These are phyloP conservation scores for Melanotaenia duboulayi DNA, from an alignment of 2,113 vertebrate species.

Conservation along the genomic window DNA sequence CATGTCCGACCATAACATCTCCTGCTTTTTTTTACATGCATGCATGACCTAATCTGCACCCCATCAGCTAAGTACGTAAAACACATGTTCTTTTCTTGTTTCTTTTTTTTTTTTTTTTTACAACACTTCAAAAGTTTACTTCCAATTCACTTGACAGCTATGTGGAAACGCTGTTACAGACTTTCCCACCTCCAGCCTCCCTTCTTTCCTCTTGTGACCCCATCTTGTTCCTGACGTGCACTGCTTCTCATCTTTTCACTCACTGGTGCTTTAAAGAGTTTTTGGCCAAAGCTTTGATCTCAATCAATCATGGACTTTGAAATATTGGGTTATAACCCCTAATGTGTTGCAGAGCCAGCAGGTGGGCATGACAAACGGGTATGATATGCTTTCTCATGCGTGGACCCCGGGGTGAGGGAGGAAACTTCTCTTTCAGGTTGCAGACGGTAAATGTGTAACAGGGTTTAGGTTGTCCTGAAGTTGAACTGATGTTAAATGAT, in stretches of 20 bases:
- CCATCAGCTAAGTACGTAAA: no score
- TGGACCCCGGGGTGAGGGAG: constrained; percentile 35
- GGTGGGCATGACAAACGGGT: constrained; percentile 31
- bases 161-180: background rate
- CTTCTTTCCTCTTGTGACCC: constrained; percentile 14
- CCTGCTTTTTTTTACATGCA: no score
- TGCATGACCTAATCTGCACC: no score
- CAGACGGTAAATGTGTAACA: constrained; percentile 39
- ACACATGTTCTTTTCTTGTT: no score
- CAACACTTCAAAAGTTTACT: no score
- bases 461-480: constrained; percentile 8
- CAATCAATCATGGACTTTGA: constrained; percentile 26
- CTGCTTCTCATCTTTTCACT: constrained; percentile 38
- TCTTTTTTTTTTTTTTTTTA: no score
- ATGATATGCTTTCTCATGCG: constrained; percentile 48
- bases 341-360: constrained; percentile 54
- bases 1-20: background rate
- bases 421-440: constrained; percentile 36
- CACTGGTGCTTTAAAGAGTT: constrained; percentile 24
- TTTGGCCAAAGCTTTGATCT: constrained; percentile 54
- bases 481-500: constrained; percentile 38
- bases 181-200: background rate
- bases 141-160: background rate
- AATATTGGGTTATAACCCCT: constrained; percentile 42
- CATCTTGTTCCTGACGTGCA: constrained; percentile 44